Base-by-base conservation (phyloP, 2,797 vertebrate species). In the Coracias cyanogaster region DNA sequence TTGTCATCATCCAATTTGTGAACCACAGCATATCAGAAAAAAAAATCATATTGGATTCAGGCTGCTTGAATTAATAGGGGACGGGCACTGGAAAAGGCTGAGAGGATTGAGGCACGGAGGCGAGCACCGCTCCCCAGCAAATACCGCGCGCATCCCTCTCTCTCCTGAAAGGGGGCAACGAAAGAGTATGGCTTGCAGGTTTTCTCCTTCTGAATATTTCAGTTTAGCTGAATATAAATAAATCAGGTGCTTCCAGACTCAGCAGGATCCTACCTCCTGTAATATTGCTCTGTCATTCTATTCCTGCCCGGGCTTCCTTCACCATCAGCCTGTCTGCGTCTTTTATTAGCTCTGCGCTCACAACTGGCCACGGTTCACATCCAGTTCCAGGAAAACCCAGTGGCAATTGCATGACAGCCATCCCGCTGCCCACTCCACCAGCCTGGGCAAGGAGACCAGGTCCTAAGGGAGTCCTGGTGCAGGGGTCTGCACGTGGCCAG, bases 261-360 rank as follows among this genome's bases (percentile, higher is more conserved):
- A 94, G 96, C 91, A 96, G 80, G 92, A 89, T 94, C 86, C 95
- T 93, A 29, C 69, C 82, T 95, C 57, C 86, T 94, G 89, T 4
- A 31, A 72, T 96, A 96, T 94, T 96, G 95, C 96, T 96, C 92
- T 93, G 90, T 96, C 94, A 97, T 95, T 82, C 87, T 60, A 71
- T 95, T 94, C 82, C 91, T 91, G 69, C 90, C 73, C 6, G 9
- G 73, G 49, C 83, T 95, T 93, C 92, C 96, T 81, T 78, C 7
- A 0, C n/a, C 95, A 86, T 54, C 7, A 2, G 76, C 82, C 85
- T 0, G 7, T 12, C 86, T 83, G 90, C 80, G 64, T 73, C 88
- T 60, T 83, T 90, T 33, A 89, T 88, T 24, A 81, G 76, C 52
- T 37, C 76, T 48, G 84, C 0, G 6, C 87, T 89, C 41, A 0